phyloP scores from a whole-genome alignment of 2,888 invertebrate species.

The Choreutis nemorana region DNA sequence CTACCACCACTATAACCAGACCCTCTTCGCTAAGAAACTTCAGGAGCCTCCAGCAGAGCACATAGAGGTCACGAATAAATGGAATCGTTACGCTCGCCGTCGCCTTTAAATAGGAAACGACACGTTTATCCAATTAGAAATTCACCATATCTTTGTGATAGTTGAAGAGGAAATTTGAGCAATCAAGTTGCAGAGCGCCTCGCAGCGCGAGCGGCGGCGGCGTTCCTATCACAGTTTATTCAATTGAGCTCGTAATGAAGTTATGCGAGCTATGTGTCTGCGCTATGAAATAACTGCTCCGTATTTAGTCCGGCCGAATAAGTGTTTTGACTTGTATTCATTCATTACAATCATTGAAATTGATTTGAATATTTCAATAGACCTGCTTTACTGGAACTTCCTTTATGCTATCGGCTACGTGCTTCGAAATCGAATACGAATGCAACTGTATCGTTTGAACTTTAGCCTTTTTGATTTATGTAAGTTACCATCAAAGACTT shows the following conservation, averaged over 20 bases:
- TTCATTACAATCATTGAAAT: conserved; percentile 12
- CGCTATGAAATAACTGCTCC: conserved; percentile 34
- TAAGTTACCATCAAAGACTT: too few relatives aligned
- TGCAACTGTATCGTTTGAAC: conserved; percentile 19
- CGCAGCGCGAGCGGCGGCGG: conserved; percentile 36
- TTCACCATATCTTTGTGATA: conserved; percentile 68
- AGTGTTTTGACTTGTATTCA: conserved; percentile 14
- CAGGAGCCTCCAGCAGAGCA: conserved; percentile 21
- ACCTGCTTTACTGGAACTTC: conserved; percentile 5
- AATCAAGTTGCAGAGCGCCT: conserved; percentile 63
- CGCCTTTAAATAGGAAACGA: conserved; percentile 67
- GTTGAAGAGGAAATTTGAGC: conserved; percentile 67
- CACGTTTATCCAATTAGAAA: conserved; percentile 68
- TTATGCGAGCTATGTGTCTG: conserved; percentile 45
- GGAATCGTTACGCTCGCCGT: conserved; percentile 50
- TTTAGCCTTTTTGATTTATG: too few relatives aligned
- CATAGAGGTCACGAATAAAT: conserved; percentile 35
- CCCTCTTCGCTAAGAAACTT: conserved; percentile 18
- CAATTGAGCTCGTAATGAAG: conserved; percentile 65
- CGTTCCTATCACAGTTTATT: conserved; percentile 64
- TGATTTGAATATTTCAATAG: conserved; percentile 10
- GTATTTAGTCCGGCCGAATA: conserved; percentile 24
- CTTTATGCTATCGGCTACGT: conserved; percentile 4
- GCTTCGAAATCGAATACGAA: conserved; percentile 9
- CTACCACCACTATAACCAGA: conserved; percentile 19